Evolutionary conservation across 2,113 vertebrate genomes (phyloP), one percentile per base, ranked within the genome.

Genomic region (Aphelocoma coerulescens): DNA sequence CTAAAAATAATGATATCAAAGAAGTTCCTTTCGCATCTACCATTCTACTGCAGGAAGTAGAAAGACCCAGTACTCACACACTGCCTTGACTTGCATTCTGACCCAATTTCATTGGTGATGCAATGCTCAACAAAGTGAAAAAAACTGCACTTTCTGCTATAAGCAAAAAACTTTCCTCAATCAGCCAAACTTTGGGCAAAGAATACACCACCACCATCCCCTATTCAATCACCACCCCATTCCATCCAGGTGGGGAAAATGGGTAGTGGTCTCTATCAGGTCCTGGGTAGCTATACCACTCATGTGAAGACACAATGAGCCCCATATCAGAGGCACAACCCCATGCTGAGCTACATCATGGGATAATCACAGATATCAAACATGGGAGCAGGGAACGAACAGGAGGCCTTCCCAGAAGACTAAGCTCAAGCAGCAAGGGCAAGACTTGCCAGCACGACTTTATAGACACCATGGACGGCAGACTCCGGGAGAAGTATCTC

Each of bases 1-100:
- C 69, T 93, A 91, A 92, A 93, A 92, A 92, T 75, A 61, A 74
- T 26, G 0, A 51, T 33, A 67, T 19, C 12, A 88, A 93, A 83
- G n/a, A 84, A 91, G 30, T 48, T 91, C 30, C 61, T 89, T 80
- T 63, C 63, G 27, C 46, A 86, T 33, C 20, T 81, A 28, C 44
- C 18, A 2, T 43, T 72, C 66, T 88, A 73, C 30, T 26, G 16
- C 28, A 82, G 39, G 30, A 77, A 86, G 57, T 2, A 90, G 39
- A 49, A 89, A 94, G 44, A 93, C 4, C 10, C 66, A 69, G 15
- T 21, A 37, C 13, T 76, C 66, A 83, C 24, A 51, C 9, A 9
- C 20, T 69, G n/a, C 30, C 73, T 57, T 62, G 48, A 77, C 52
- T 74, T 61, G 33, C 28, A 62, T 62, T 91, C 72, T 81, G 43